A percentile compares a stretch with the other conserved stretches of the same genome.
Conservation (phyloP, 2,797 vertebrate species). For the Xenops minutus region DNA sequence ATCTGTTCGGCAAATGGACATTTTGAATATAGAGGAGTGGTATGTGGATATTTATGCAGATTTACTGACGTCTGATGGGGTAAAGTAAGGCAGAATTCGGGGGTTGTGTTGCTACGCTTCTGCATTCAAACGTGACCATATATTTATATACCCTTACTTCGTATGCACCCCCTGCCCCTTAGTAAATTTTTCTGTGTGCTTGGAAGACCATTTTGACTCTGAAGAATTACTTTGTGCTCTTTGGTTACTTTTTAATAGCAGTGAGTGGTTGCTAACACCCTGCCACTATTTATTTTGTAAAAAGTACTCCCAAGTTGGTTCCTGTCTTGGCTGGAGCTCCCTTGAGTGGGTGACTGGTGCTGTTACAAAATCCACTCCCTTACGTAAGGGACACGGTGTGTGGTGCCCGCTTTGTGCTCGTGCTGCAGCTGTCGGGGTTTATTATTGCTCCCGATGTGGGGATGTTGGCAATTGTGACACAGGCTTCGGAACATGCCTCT, state of each 20-base stretch:
- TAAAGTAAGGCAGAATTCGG: neutral
- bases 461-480: neutral
- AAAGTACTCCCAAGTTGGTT: rapidly evolving
- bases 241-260: rapidly evolving
- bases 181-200: neutral
- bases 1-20: rapidly evolving
- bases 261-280: rapidly evolving
- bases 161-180: too few species aligned
- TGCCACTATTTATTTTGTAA: neutral
- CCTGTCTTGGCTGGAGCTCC: neutral
- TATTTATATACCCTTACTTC: rapidly evolving
- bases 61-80: neutral
- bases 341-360: neutral
- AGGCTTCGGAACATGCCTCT: neutral
- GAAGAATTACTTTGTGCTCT: too few species aligned
- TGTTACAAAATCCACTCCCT: neutral
- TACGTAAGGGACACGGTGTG: neutral
- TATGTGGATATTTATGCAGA: rapidly evolving
- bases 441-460: neutral
- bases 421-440: conserved; percentile 67
- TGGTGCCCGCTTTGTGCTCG: neutral
- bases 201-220: neutral
- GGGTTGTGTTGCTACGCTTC: neutral
- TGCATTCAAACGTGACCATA: rapidly evolving
- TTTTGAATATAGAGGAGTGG: neutral